These are phyloP conservation scores for Drosophila rellima DNA, from an alignment of 2,888 invertebrate species.

Conservation along the genomic window DNA sequence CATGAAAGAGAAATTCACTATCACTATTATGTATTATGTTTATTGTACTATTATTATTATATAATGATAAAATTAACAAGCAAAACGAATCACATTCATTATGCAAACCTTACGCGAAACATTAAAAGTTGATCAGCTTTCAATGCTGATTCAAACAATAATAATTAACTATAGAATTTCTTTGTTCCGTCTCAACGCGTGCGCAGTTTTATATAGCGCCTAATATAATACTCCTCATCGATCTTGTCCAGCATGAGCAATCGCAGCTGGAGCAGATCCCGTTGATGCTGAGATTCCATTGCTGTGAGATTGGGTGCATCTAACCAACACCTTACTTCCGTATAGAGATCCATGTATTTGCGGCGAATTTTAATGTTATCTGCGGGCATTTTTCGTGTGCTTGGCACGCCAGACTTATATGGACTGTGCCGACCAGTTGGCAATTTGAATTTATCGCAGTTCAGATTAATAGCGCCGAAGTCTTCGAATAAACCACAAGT, in stretches of 20 bases:
- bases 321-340: slow-evolving; percentile 24
- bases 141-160: slow-evolving; percentile 32
- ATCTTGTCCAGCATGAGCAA: slow-evolving; percentile 38
- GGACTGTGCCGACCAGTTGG: slow-evolving; percentile 1
- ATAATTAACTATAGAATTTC: slow-evolving; percentile 1
- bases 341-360: slow-evolving; percentile 19
- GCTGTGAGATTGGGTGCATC: slow-evolving; percentile 23
- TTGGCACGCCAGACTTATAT: neutral
- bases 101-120: slow-evolving; percentile 35
- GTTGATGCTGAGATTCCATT: slow-evolving; percentile 16
- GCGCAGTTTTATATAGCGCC: slow-evolving; percentile 42
- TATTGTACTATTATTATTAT: slow-evolving; percentile 66
- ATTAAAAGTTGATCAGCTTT: slow-evolving; percentile 33
- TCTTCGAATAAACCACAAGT: neutral
- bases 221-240: slow-evolving; percentile 37
- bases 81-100: slow-evolving; percentile 68
- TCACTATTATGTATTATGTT: slow-evolving; percentile 75
- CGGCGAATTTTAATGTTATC: neutral
- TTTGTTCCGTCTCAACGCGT: slow-evolving; percentile 22
- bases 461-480: neutral
- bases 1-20: slow-evolving; percentile 37
- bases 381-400: neutral
- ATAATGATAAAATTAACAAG: slow-evolving; percentile 53
- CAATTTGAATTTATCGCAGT: slow-evolving; percentile 3
- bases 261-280: slow-evolving; percentile 23